These are phyloP conservation scores for Diaperis boleti DNA, from an alignment of 2,888 invertebrate genomes.

Conservation along the genomic window DNA sequence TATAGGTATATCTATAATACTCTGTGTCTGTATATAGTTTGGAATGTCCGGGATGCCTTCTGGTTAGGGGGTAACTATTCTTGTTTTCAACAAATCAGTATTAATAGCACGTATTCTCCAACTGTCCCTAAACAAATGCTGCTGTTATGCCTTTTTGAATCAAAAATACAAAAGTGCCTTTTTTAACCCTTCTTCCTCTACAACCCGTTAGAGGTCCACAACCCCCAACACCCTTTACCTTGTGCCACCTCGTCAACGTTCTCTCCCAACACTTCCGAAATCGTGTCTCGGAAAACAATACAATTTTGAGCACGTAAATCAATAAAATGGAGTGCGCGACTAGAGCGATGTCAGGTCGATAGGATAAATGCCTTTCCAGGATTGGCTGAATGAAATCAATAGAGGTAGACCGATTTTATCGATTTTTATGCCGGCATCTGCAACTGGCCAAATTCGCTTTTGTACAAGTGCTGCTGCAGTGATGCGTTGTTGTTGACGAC, in stretches of 20 bases:
- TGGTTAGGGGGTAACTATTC: too few species aligned
- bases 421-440: slow-evolving; percentile 69
- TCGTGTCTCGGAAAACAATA: slow-evolving; percentile 27
- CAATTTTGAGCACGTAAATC: slow-evolving; percentile 38
- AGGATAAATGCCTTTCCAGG: slow-evolving; percentile 83
- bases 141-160: too few species aligned
- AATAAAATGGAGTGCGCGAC: slow-evolving; percentile 52
- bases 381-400: slow-evolving; percentile 79
- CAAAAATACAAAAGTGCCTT: not conserved
- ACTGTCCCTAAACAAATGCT: too few species aligned
- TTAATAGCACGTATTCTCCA: too few species aligned
- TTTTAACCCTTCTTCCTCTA: not conserved
- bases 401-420: slow-evolving; percentile 77
- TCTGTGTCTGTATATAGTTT: too few species aligned
- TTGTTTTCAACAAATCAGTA: too few species aligned
- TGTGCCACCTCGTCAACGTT: not conserved
- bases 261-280: not conserved
- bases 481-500: slow-evolving; percentile 31
- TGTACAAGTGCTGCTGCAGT: slow-evolving; percentile 34
- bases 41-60: too few species aligned
- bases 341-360: slow-evolving; percentile 73
- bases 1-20: too few species aligned
- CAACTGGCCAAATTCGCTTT: slow-evolving; percentile 43
- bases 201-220: not conserved
- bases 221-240: not conserved